Percentiles rank a stretch among this genome's conserved stretches.
phyloP scores from a whole-genome alignment of 2,797 vertebrate genomes.

The Gila robusta region DNA sequence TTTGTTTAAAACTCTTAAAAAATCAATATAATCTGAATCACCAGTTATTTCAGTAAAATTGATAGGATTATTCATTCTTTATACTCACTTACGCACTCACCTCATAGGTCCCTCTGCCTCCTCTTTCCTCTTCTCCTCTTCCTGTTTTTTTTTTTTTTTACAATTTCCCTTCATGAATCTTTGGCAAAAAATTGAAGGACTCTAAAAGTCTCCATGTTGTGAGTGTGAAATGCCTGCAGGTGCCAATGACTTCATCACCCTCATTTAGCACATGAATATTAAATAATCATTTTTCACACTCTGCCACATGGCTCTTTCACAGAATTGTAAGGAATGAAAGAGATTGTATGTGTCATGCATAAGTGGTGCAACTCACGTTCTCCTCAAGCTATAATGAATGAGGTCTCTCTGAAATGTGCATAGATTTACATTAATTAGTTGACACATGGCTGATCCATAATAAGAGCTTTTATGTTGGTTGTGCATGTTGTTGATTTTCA shows the following conservation, averaged over 20 bases:
- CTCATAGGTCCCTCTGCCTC: background rate
- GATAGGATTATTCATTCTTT: conserved; percentile 12
- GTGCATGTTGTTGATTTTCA: conserved; percentile 35
- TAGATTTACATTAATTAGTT: conserved; percentile 34
- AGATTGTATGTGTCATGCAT: conserved; percentile 27
- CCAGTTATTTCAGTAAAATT: background rate
- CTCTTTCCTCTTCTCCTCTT: background rate
- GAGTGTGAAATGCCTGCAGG: conserved; percentile 39
- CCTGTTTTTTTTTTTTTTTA: background rate
- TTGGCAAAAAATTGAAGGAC: background rate
- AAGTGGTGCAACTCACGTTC: conserved; percentile 10
- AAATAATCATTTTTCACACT: conserved; percentile 45
- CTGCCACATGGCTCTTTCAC: conserved; percentile 46
- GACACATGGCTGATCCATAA: conserved; percentile 17
- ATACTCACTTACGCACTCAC: background rate
- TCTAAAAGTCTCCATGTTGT: conserved; percentile 14
- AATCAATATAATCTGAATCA: conserved; percentile 4
- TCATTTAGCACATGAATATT: conserved; percentile 48
- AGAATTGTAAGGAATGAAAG: conserved; percentile 43
- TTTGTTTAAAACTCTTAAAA: background rate
- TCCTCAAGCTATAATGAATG: conserved; percentile 29
- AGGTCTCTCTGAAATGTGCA: conserved; percentile 25
- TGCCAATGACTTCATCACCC: conserved; percentile 42
- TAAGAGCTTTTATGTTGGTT: conserved; percentile 28
- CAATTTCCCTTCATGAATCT: background rate